Evolutionary conservation across 2,797 vertebrate species (phyloP).

Genomic region (Bucorvus abyssinicus): DNA sequence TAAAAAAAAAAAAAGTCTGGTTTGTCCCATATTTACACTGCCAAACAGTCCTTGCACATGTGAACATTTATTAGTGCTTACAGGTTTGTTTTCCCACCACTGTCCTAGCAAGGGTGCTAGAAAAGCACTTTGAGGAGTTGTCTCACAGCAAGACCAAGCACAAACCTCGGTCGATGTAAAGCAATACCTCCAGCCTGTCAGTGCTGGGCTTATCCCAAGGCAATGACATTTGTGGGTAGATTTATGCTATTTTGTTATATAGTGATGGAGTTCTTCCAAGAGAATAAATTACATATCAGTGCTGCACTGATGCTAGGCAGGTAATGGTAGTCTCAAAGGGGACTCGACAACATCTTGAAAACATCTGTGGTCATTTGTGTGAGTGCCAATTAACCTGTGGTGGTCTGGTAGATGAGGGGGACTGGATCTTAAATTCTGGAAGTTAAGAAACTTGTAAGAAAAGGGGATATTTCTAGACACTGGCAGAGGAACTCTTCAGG

Average conservation of each 20-base stretch:
- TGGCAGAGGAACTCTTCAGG: background rate
- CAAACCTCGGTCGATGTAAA: background rate
- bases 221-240: slow-evolving; percentile 51
- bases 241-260: slow-evolving; percentile 57
- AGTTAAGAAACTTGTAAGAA: background rate
- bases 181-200: slow-evolving; percentile 38
- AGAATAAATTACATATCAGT: slow-evolving; percentile 59
- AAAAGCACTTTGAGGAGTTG: background rate
- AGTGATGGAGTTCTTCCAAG: slow-evolving; percentile 51
- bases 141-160: slow-evolving; percentile 4
- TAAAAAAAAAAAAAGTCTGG: rapidly evolving
- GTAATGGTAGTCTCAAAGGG: slow-evolving; percentile 53
- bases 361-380: slow-evolving; percentile 50
- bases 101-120: background rate
- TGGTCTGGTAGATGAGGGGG: background rate
- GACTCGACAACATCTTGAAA: slow-evolving; percentile 50
- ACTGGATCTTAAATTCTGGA: background rate
- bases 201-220: slow-evolving; percentile 50
- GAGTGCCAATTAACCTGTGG: slow-evolving; percentile 24
- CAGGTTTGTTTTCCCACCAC: background rate
- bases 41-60: background rate
- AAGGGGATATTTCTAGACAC: background rate
- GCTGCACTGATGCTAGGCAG: slow-evolving; percentile 31
- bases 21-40: background rate
- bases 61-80: background rate